Percentiles rank a stretch among this genome's conserved stretches.
These are phyloP conservation scores for Ceraclea dissimilis DNA, from an alignment of 2,888 invertebrate genomes.

Conservation along the genomic window DNA sequence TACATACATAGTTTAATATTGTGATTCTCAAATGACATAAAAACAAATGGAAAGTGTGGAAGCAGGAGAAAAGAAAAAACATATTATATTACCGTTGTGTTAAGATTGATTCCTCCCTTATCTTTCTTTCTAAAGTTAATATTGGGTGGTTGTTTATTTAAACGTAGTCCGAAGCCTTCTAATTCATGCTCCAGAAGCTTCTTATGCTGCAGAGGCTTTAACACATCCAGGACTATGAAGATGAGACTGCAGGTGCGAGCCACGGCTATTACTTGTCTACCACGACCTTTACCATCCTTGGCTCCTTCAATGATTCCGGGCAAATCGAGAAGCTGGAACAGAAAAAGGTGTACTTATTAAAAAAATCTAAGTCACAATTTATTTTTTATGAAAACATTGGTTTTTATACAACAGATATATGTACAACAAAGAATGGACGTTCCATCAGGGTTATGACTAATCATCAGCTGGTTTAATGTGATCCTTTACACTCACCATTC, in stretches of 20 bases:
- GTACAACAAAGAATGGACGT: too few species aligned
- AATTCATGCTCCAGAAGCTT: slow-evolving; percentile 93
- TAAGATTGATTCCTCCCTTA: slow-evolving; percentile 97
- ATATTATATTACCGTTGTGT: slow-evolving; percentile 75
- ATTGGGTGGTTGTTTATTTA: slow-evolving; percentile 96
- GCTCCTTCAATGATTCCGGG: slow-evolving; percentile 99
- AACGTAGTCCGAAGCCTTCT: slow-evolving; percentile 95
- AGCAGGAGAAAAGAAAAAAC: too few species aligned
- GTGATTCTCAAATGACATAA: too few species aligned
- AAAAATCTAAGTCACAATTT: too few species aligned
- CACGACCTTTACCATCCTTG: slow-evolving; percentile 98
- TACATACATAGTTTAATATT: too few species aligned
- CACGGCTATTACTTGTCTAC: slow-evolving; percentile 98
- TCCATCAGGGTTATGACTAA: too few species aligned
- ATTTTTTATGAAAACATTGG: too few species aligned
- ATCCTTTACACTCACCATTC: too few species aligned
- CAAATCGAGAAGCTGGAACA: slow-evolving; percentile 79
- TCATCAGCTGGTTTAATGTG: too few species aligned
- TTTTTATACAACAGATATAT: too few species aligned
- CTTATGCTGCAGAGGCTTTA: slow-evolving; percentile 96
- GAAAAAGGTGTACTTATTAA: not conserved
- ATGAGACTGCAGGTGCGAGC: slow-evolving; percentile 97
- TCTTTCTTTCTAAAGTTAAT: slow-evolving; percentile 95
- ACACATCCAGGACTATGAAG: slow-evolving; percentile 94
- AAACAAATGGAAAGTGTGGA: too few species aligned